phyloP scores from a whole-genome alignment of 2,797 vertebrate species.

The Poecilia picta region DNA sequence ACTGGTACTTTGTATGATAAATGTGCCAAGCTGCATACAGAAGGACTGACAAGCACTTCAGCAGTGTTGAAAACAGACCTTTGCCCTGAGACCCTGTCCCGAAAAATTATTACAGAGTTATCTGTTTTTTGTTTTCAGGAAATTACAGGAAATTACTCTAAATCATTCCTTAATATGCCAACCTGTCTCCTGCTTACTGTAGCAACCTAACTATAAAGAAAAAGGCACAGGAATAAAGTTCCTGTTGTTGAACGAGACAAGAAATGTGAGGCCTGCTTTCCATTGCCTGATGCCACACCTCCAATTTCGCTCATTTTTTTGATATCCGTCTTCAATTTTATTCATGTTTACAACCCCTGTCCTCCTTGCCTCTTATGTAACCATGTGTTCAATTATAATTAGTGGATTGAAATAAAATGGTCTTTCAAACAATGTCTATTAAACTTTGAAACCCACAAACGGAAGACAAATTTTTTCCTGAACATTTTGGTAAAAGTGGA shows the following conservation, averaged over 20 bases:
- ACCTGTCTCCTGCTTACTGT: slow-evolving; percentile 3
- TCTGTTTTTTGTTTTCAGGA: slow-evolving; percentile 25
- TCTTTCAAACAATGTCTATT: not conserved
- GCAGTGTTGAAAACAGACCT: slow-evolving; percentile 66
- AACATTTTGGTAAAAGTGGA: not conserved
- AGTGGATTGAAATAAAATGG: not conserved
- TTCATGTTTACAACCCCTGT: not conserved
- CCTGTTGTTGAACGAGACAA: slow-evolving; percentile 5
- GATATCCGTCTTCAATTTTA: not conserved
- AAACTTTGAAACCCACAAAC: not conserved
- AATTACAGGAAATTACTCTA: not conserved
- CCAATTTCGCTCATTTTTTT: not conserved
- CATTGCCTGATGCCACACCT: not conserved
- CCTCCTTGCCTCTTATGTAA: slow-evolving; percentile 30
- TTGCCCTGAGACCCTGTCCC: slow-evolving; percentile 14
- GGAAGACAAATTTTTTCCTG: not conserved
- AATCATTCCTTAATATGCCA: slow-evolving; percentile 23
- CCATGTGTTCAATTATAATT: slow-evolving; percentile 10
- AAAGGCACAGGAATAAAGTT: slow-evolving; percentile 6
- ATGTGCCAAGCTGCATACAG: slow-evolving; percentile 32
- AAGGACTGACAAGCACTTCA: slow-evolving; percentile 79
- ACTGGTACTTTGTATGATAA: not conserved
- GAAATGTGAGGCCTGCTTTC: slow-evolving; percentile 3
- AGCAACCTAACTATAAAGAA: not conserved
- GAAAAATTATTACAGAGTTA: slow-evolving; percentile 26